phyloP scores from a whole-genome alignment of 2,888 invertebrate species.

The Geotrupes spiniger region DNA sequence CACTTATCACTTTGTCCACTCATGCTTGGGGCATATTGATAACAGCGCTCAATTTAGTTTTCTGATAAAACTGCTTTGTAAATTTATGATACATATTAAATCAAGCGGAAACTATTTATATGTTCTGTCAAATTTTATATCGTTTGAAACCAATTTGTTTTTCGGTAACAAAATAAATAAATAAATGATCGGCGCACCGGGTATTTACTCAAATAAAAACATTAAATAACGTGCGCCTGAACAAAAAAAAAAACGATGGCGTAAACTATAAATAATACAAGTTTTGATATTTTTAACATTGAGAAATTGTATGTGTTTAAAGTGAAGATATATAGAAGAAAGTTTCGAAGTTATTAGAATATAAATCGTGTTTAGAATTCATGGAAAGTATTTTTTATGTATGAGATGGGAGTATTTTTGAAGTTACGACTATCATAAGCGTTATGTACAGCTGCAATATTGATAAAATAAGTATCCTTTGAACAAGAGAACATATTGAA shows the following conservation, averaged over 20 bases:
- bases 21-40: constrained; percentile 9
- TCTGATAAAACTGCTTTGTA: background rate
- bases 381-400: constrained; percentile 11
- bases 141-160: too few relatives aligned
- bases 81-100: constrained; percentile 4
- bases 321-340: too few relatives aligned
- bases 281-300: too few relatives aligned
- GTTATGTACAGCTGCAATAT: constrained; percentile 22
- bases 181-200: too few relatives aligned
- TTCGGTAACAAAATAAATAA: too few relatives aligned
- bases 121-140: too few relatives aligned
- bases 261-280: too few relatives aligned
- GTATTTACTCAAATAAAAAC: too few relatives aligned
- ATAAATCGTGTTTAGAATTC: constrained; percentile 16
- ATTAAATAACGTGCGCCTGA: too few relatives aligned
- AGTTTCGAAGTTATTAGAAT: constrained; percentile 10
- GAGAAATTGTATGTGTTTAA: too few relatives aligned
- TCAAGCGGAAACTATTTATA: background rate
- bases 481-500: constrained; percentile 27
- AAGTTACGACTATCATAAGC: constrained; percentile 9
- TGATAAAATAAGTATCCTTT: constrained; percentile 25
- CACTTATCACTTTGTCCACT: constrained; percentile 20
- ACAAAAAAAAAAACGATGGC: too few relatives aligned
- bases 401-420: constrained; percentile 9
- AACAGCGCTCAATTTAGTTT: too few relatives aligned